Percentiles rank a stretch among this genome's conserved stretches.
Conservation (phyloP, 2,888 invertebrate genomes). For the Drosophila mettleri region DNA sequence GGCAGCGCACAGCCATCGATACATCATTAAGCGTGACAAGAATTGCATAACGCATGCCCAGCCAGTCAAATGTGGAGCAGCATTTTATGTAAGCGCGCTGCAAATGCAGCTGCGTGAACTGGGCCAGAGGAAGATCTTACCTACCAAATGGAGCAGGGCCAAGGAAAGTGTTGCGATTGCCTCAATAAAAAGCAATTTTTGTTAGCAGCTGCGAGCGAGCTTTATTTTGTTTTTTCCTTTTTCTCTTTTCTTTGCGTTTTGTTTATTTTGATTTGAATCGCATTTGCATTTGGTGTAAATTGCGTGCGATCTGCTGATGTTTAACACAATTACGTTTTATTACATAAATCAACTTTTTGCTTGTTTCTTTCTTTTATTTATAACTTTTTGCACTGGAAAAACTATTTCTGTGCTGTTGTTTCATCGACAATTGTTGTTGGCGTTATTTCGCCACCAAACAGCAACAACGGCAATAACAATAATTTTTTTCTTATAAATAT, state of each 20-base stretch:
- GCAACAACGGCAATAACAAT: slow-evolving; percentile 14
- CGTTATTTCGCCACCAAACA: slow-evolving; percentile 62
- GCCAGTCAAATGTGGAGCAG: slow-evolving; percentile 63
- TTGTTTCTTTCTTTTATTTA: slow-evolving; percentile 12
- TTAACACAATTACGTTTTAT: slow-evolving; percentile 66
- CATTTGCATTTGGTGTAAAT: slow-evolving; percentile 60
- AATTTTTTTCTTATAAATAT: slow-evolving; percentile 58
- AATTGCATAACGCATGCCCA: slow-evolving; percentile 50
- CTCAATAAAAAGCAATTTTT: not conserved
- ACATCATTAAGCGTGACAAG: slow-evolving; percentile 57
- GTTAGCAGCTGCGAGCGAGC: slow-evolving; percentile 14
- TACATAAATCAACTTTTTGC: slow-evolving; percentile 45
- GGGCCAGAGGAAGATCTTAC: slow-evolving; percentile 32
- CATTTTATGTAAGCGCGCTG: slow-evolving; percentile 53
- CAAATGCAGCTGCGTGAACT: slow-evolving; percentile 16
- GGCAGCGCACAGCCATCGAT: slow-evolving; percentile 51
- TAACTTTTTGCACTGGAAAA: slow-evolving; percentile 70
- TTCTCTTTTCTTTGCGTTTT: slow-evolving; percentile 7
- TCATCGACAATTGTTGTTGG: slow-evolving; percentile 68
- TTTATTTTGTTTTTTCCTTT: not conserved
- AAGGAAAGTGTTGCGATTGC: slow-evolving; percentile 13
- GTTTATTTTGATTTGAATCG: slow-evolving; percentile 39
- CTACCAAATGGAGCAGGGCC: slow-evolving; percentile 33
- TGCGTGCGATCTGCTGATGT: slow-evolving; percentile 22
- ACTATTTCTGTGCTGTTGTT: slow-evolving; percentile 49